Conservation (phyloP, 2,113 vertebrate species). For the Zapornia atra region DNA sequence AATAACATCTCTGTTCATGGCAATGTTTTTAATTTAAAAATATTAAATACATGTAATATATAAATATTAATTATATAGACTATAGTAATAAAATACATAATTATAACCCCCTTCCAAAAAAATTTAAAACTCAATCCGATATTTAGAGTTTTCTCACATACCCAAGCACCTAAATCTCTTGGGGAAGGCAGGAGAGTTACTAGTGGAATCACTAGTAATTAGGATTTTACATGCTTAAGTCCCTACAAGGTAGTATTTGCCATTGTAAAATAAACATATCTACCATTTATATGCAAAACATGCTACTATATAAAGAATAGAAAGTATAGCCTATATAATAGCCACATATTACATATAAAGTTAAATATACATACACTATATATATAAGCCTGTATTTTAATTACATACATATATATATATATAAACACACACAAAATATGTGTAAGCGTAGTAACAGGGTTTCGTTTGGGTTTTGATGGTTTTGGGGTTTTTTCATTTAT, state of each 20-base stretch:
- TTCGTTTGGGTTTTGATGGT: not conserved
- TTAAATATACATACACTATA: not conserved
- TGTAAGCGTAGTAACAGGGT: not conserved
- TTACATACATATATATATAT: not conserved
- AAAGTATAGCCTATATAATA: not conserved
- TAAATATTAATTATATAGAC: not conserved
- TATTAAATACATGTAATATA: not conserved
- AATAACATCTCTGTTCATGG: not conserved
- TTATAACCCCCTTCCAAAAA: fast-evolving
- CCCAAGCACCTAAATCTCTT: not conserved
- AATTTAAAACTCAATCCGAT: not conserved
- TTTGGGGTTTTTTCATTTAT: not conserved
- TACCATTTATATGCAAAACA: not conserved
- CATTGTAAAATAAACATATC: not conserved
- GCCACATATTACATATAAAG: not conserved
- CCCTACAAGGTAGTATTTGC: not conserved
- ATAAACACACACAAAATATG: not conserved
- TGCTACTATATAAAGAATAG: not conserved
- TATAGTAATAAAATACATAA: not conserved
- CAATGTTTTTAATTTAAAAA: not conserved
- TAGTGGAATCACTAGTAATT: not conserved
- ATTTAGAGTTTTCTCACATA: not conserved
- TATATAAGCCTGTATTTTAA: not conserved
- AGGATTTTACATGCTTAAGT: not conserved
- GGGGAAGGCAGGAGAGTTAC: too few species aligned